Evolutionary conservation across 2,113 vertebrate genomes (phyloP), one percentile per base, ranked within the genome.

Genomic region (Rhineura floridana): DNA sequence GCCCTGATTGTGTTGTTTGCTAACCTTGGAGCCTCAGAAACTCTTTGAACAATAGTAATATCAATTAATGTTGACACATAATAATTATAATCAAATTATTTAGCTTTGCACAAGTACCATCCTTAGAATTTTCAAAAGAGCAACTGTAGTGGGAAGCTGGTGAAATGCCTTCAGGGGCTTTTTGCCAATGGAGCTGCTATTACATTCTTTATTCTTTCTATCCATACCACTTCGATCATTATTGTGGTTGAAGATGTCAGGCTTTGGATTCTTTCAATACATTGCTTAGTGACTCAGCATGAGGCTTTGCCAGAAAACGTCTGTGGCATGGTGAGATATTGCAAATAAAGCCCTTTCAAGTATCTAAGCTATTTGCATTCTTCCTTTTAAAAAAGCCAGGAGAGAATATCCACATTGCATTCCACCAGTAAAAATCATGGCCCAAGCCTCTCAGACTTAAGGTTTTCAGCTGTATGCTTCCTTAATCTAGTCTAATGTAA

Each of bases 211-310:
- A 28, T 90, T 93, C 62, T 76, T 50, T 81, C 83, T n/a, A 19
- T 92, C 88, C 94, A 23, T 88, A 36, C 46, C 89, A 85, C 87
- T 89, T 91, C 82, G 65, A 80, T 90, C 85, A 25, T 70, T 90
- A 50, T 62, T 85, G 82, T 1, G 0, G 72, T 91, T 90, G 55
- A 87, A 92, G 50, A 6, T 80, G 44, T 42, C 50, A 85, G 44
- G 84, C 87, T 93, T 93, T 90, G 62, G 85, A 90, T 83, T 90
- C 15, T 36, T 88, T 91, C 75, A 86, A 83, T 93, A 90, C 88
- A 91, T 93, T 92, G 90, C 83, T 91, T 87, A 30, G 86, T 95
- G 94, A 93, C 88, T 93, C 93, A 94, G 90, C 81, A 81, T 17
- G 48, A 46, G 83, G 79, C 85, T 94, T 91, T 92, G 89, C 67